Evolutionary conservation across 2,113 vertebrate genomes (phyloP), one percentile per base, ranked within the genome.

Genomic region (Lophochroa leadbeateri): DNA sequence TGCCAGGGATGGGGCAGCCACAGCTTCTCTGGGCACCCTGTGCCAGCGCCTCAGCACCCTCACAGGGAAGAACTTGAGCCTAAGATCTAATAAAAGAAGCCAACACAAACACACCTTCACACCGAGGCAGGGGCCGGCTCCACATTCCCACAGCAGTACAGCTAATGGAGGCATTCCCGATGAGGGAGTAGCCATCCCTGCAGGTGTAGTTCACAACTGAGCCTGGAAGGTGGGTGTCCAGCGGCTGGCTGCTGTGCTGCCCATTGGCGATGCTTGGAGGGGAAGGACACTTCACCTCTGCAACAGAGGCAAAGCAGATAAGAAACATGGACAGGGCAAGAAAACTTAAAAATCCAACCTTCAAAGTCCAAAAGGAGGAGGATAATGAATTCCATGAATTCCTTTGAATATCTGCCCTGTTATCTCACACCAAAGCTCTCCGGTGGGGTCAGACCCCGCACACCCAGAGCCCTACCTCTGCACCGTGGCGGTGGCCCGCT

Each of bases 51-150:
- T 24, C 57, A 58, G 33, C 33, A 58, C 13, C 57, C 33, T 58
- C 57, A 5, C 57, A 58, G 33, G 21, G 33, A 58, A 58, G 9
- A 1, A 0, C 21, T 58, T 24, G 13, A 35, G 57, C 33, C 12
- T 58, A 24, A 58, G 57, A 35, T 8, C 33, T 35, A 35, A 58
- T 35, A 5, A 50, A 31, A 70, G 57, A 4, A 49, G 35, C 1
- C 16, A 1, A 57, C 33, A 20, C 13, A 41, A 33, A 13, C 95
- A 1, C 31, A 97, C 96, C 96, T 97, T 97, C 96, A 69, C 98
- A 98, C 10, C 49, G 43, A 84, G 80, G 96, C 53, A 18, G 76
- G 52, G 95, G 96, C 90, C 69, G 86, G 90, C 97, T 96, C 98
- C 98, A 98, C 2, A 50, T 31, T 7, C 87, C 98, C 4, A 0